Evolutionary conservation across 2,113 vertebrate species (phyloP), one percentile per base, ranked within the genome.

Genomic region (Lophius piscatorius): DNA sequence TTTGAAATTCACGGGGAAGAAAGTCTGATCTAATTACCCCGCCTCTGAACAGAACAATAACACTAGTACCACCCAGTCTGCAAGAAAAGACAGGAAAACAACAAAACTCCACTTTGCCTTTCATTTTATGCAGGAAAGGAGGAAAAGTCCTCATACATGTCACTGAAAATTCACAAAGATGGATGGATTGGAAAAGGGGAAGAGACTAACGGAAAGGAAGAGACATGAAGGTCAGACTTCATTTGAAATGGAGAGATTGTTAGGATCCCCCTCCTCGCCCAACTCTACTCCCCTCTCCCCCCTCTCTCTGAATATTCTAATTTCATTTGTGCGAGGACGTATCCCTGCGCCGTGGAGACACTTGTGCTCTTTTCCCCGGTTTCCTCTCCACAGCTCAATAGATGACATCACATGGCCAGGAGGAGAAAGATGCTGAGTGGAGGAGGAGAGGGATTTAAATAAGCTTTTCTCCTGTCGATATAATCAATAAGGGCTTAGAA

Each of bases 11-110:
- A n/a, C 21, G 72, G 74, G 73, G 71, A 80, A 79, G 77, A 76
- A 78, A 81, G 81, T 80, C 70, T 84, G 75, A 88, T 89, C 85
- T 82, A 88, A 90, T 89, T 88, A 87, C 80, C 73, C 67, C 40
- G 58, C 64, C 78, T 66, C 72, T 68, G 59, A 82, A 82, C 84
- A 72, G 75, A 68, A 31, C 57, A 86, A 76, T 78, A 87, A 83
- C 66, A 69, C 50, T 65, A 50, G 80, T 60, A 52, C 52, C 33
- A 11, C 54, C 46, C 63, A 40, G 64, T 40, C 62, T 52, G 39
- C 9, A 1, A 62, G 56, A 36, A 74, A 59, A 70, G 17, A 49
- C 54, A 56, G 28, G n/a, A 23, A 59, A 12, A 38, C 50, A 62
- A 24, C 5, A 42, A 57, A 34, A 65, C 51, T 44, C 33, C 45